A percentile compares a stretch with the other conserved stretches of the same genome.
Conservation (phyloP, 2,888 invertebrate genomes). For the Psylliodes chrysocephalus region DNA sequence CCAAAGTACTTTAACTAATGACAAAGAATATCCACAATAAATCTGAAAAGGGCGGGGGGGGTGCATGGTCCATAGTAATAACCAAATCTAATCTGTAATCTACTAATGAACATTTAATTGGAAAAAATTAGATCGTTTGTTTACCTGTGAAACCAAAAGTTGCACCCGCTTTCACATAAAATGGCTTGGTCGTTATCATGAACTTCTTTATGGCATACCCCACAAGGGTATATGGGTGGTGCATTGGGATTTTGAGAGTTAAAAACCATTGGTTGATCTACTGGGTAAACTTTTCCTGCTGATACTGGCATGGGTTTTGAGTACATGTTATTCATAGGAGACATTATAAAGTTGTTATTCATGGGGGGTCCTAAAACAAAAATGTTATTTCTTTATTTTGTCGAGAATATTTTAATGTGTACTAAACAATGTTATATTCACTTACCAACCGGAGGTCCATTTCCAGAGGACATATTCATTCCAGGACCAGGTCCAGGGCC, state of each 20-base stretch:
- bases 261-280: constrained; percentile 96
- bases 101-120: no score
- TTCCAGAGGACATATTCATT: constrained; percentile 51
- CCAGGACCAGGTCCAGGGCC: constrained; percentile 49
- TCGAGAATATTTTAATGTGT: no score
- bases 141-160: constrained; percentile 98
- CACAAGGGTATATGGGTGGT: constrained; percentile 97
- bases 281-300: constrained; percentile 93
- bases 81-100: no score
- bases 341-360: constrained; percentile 63
- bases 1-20: no score
- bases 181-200: constrained; percentile 99
- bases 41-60: no score
- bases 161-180: constrained; percentile 97
- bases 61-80: no score
- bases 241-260: constrained; percentile 99
- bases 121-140: no score
- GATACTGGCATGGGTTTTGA: constrained; percentile 93
- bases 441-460: constrained; percentile 49
- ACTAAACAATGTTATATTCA: no score
- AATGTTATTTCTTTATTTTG: no score
- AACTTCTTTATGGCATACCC: constrained; percentile 97
- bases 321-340: constrained; percentile 69
- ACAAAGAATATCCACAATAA: no score
- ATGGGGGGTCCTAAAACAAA: constrained; percentile 61